Evolutionary conservation across 2,888 invertebrate species (phyloP).

Genomic region (Drosophila rubida): DNA sequence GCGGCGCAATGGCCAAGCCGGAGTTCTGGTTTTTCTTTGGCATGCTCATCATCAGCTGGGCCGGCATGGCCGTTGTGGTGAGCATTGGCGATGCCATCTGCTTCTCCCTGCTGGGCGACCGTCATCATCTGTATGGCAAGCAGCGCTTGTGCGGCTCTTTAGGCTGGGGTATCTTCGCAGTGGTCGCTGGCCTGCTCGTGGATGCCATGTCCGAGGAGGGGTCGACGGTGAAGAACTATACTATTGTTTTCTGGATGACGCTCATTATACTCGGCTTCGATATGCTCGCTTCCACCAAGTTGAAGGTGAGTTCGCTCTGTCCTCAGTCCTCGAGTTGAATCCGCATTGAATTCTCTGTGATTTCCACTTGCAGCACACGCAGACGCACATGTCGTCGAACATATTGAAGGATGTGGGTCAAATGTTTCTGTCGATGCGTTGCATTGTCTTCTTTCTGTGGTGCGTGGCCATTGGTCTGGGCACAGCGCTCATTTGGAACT

Average conservation of each 20-base stretch:
- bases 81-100: slow-evolving; percentile 96
- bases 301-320: slow-evolving; percentile 86
- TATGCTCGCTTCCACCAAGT: slow-evolving; percentile 88
- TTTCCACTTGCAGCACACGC: slow-evolving; percentile 86
- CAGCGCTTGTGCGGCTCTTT: slow-evolving; percentile 95
- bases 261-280: slow-evolving; percentile 88
- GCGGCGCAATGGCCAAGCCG: slow-evolving; percentile 84
- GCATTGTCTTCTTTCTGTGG: slow-evolving; percentile 91
- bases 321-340: not conserved
- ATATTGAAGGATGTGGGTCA: slow-evolving; percentile 89
- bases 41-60: slow-evolving; percentile 92
- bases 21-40: slow-evolving; percentile 93
- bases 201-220: slow-evolving; percentile 89
- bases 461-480: slow-evolving; percentile 93
- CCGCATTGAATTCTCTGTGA: not conserved
- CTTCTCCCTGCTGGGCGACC: slow-evolving; percentile 91
- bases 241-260: slow-evolving; percentile 92
- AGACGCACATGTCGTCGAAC: slow-evolving; percentile 88
- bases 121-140: slow-evolving; percentile 91
- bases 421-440: slow-evolving; percentile 88
- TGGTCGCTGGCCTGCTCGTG: slow-evolving; percentile 91
- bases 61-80: slow-evolving; percentile 93
- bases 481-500: slow-evolving; percentile 94
- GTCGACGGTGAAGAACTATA: slow-evolving; percentile 88
- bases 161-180: slow-evolving; percentile 93